Evolutionary conservation across 2,888 invertebrate species (phyloP).

Genomic region (Calliopum simillimum): DNA sequence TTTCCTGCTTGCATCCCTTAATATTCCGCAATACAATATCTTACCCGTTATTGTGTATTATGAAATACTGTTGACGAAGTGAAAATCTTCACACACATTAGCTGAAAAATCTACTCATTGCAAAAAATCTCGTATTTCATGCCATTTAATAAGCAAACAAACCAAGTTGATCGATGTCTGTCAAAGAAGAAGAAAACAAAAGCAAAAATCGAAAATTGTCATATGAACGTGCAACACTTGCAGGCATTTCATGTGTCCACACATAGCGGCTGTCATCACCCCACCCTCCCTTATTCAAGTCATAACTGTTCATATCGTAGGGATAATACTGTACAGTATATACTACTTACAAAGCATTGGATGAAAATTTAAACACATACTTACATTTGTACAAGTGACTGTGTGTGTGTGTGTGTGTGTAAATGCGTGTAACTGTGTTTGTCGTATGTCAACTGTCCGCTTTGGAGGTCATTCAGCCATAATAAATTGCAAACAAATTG

Average conservation of each 20-base stretch:
- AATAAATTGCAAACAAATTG: conserved; percentile 14
- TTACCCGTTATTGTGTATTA: no score
- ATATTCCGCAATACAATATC: no score
- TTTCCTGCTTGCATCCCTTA: no score
- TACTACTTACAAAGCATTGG: not conserved
- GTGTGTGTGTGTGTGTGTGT: not conserved
- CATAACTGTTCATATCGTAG: no score
- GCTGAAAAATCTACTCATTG: not conserved
- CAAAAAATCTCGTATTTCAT: conserved; percentile 21
- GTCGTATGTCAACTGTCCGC: not conserved
- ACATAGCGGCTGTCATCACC: no score
- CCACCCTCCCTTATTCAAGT: no score
- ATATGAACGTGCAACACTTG: no score
- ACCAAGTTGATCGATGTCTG: conserved; percentile 20
- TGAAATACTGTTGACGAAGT: no score
- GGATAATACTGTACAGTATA: no score
- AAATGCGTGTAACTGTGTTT: not conserved
- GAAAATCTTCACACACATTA: conserved; percentile 6
- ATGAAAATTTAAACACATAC: conserved; percentile 14
- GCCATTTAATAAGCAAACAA: conserved; percentile 32
- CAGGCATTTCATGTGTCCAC: no score
- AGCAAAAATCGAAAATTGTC: not conserved
- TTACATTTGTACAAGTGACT: not conserved
- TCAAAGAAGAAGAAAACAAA: not conserved
- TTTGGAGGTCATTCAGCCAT: conserved; percentile 1